Evolutionary conservation across 2,888 invertebrate genomes (phyloP).

Genomic region (Capitulum mitella): DNA sequence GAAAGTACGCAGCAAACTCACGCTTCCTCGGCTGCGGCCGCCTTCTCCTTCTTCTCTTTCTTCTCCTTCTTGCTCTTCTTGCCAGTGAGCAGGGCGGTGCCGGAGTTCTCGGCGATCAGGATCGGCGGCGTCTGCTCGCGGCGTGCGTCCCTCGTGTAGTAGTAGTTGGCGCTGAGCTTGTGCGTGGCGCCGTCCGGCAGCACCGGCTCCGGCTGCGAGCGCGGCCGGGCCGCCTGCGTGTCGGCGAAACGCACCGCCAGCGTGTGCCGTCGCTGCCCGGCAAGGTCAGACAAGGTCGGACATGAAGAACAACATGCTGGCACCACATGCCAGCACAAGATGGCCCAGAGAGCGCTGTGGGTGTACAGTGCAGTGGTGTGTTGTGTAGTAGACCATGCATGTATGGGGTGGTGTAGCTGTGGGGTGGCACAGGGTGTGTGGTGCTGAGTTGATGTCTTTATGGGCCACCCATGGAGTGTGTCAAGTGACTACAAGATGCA

Average conservation of each 20-base stretch:
- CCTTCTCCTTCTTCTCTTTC: neutral
- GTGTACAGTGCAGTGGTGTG: too few relatives aligned
- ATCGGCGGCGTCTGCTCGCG: slow-evolving; percentile 65
- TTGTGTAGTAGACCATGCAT: too few relatives aligned
- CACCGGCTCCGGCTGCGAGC: slow-evolving; percentile 49
- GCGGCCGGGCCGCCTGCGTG: slow-evolving; percentile 21
- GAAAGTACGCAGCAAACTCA: too few relatives aligned
- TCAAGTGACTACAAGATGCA: too few relatives aligned
- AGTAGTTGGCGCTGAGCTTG: slow-evolving; percentile 72
- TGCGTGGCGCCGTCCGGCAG: slow-evolving; percentile 76
- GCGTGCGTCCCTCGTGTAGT: slow-evolving; percentile 71
- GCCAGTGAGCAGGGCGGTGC: slow-evolving; percentile 12
- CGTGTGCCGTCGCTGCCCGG: slow-evolving; percentile 29
- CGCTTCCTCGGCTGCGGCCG: neutral
- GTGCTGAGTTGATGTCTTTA: too few relatives aligned
- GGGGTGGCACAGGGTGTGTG: too few relatives aligned
- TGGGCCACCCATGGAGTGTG: too few relatives aligned
- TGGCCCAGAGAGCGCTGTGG: too few relatives aligned
- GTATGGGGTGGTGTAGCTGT: too few relatives aligned
- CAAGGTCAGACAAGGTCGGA: too few relatives aligned
- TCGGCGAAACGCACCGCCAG: slow-evolving; percentile 29
- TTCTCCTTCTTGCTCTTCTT: slow-evolving; percentile 10
- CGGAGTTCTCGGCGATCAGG: slow-evolving; percentile 45
- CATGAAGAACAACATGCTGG: too few relatives aligned
- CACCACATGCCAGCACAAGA: too few relatives aligned